Evolutionary conservation across 2,797 vertebrate genomes (phyloP).

Genomic region (Betta splendens): DNA sequence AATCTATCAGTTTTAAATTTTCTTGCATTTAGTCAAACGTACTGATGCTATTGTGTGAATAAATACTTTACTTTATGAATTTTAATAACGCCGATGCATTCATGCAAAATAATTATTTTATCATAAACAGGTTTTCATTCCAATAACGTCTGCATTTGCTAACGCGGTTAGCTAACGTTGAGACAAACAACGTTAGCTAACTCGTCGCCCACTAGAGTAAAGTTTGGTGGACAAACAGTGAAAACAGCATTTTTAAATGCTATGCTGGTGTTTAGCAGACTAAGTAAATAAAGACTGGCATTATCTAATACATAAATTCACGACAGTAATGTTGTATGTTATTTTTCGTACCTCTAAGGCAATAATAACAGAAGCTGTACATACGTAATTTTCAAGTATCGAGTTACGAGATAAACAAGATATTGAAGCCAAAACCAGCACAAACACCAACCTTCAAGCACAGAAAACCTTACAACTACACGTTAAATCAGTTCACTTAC

Average conservation of each 20-base stretch:
- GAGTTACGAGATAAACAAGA: background rate
- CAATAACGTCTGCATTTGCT: background rate
- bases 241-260: background rate
- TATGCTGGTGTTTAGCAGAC: rapidly evolving
- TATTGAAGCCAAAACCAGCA: background rate
- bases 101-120: too few relatives aligned
- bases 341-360: too few relatives aligned
- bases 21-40: background rate
- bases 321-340: too few relatives aligned
- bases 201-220: rapidly evolving
- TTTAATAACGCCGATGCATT: too few relatives aligned
- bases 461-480: background rate
- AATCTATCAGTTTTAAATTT: rapidly evolving
- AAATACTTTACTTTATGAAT: too few relatives aligned
- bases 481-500: background rate
- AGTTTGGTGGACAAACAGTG: rapidly evolving
- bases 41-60: too few relatives aligned
- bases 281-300: rapidly evolving
- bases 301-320: background rate
- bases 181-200: too few relatives aligned
- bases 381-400: background rate
- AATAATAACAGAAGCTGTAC: background rate
- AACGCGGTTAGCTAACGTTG: background rate
- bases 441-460: background rate
- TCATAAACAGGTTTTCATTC: rapidly evolving